phyloP scores from a whole-genome alignment of 2,888 invertebrate genomes.

The Dichetophora obliterata region DNA sequence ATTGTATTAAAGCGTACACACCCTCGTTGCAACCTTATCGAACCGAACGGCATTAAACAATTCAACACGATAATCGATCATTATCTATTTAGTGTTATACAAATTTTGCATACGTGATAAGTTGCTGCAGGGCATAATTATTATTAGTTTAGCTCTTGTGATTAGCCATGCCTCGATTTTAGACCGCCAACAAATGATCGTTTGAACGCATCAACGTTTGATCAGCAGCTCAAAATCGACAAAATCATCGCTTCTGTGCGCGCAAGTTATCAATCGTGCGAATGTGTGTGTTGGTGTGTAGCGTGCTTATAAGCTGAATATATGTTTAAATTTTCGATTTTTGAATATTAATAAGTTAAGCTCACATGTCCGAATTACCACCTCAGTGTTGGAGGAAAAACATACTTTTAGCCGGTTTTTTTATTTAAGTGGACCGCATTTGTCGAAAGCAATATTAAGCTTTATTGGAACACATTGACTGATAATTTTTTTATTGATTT shows the following conservation, averaged over 20 bases:
- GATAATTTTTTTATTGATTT: not conserved
- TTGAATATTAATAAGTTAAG: not conserved
- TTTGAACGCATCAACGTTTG: not conserved
- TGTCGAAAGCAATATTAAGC: constrained; percentile 41
- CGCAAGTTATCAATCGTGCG: not conserved
- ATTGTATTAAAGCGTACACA: constrained; percentile 9
- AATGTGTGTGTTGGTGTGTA: not conserved
- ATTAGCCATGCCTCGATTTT: not conserved
- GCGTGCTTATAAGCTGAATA: not conserved
- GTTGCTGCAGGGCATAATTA: constrained; percentile 12
- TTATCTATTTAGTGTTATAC: constrained; percentile 20
- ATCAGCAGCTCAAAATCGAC: not conserved
- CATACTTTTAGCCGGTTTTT: too few relatives aligned
- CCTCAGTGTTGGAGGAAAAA: too few relatives aligned
- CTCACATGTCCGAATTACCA: constrained; percentile 26
- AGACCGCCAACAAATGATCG: not conserved
- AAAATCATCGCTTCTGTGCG: not conserved
- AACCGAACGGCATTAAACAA: constrained; percentile 48
- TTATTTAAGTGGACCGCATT: constrained; percentile 4
- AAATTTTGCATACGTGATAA: constrained; percentile 50
- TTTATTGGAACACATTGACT: constrained; percentile 35
- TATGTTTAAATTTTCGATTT: not conserved
- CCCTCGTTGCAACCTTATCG: constrained; percentile 18
- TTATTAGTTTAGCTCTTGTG: not conserved
- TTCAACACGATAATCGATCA: constrained; percentile 52